Evolutionary conservation across 2,797 vertebrate genomes (phyloP).

Genomic region (Botia kubotai): DNA sequence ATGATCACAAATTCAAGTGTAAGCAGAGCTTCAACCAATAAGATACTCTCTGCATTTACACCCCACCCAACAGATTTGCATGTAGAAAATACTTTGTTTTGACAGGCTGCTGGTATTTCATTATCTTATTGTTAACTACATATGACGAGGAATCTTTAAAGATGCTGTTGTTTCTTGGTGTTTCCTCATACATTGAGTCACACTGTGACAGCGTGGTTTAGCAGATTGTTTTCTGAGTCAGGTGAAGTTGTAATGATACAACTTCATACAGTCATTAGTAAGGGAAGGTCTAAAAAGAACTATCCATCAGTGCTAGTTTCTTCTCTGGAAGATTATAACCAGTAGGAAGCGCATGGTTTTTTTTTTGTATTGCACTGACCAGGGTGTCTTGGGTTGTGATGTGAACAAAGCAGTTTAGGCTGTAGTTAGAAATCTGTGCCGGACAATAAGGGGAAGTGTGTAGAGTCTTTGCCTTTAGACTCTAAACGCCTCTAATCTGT

Average conservation of each 20-base stretch:
- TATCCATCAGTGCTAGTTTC: background rate
- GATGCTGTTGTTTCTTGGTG: too few relatives aligned
- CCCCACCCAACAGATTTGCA: background rate
- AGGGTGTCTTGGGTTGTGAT: background rate
- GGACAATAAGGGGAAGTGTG: constrained; percentile 52
- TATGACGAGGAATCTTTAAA: too few relatives aligned
- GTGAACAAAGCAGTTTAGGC: background rate
- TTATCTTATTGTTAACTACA: too few relatives aligned
- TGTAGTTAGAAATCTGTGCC: constrained; percentile 23
- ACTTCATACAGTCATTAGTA: background rate
- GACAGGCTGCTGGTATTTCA: too few relatives aligned
- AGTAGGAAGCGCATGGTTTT: background rate
- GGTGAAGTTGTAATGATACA: background rate
- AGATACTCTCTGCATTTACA: background rate
- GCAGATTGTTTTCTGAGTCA: too few relatives aligned
- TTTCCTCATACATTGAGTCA: too few relatives aligned
- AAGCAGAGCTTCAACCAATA: background rate
- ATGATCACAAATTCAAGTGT: constrained; percentile 3
- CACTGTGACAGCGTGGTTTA: too few relatives aligned
- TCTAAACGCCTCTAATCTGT: constrained; percentile 84
- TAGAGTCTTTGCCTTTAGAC: constrained; percentile 17
- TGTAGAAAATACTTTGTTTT: background rate
- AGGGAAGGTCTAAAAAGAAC: background rate
- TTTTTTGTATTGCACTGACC: background rate
- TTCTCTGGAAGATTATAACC: background rate